Conservation (phyloP, 2,797 vertebrate species). For the Coccyzus lansbergi region DNA sequence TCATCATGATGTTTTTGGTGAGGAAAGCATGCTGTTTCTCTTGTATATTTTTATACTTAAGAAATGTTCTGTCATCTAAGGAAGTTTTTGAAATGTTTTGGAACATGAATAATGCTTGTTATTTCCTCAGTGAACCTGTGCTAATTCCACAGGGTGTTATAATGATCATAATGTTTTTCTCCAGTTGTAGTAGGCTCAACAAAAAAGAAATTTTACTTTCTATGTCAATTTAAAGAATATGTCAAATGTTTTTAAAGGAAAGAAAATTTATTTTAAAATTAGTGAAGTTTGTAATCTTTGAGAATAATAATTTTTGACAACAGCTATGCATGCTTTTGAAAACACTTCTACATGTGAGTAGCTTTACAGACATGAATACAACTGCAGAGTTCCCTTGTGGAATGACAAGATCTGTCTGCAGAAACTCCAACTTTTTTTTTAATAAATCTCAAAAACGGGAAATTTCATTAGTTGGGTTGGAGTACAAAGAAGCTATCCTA, state of each 20-base stretch:
- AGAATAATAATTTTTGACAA: background rate
- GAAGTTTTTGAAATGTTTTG: background rate
- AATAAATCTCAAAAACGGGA: background rate
- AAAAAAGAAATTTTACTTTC: background rate
- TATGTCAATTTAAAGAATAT: background rate
- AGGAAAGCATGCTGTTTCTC: background rate
- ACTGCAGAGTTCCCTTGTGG: background rate
- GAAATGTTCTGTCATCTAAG: background rate
- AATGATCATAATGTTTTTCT: background rate
- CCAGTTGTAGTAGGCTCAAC: background rate
- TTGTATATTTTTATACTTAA: background rate
- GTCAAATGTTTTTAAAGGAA: background rate
- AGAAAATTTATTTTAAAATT: background rate
- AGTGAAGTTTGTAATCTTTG: background rate
- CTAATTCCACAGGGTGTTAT: background rate
- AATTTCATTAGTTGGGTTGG: background rate
- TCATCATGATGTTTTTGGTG: rapidly evolving
- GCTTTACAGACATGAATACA: background rate
- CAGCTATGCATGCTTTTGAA: background rate
- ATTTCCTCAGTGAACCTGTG: background rate
- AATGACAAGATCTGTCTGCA: background rate
- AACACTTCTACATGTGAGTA: background rate
- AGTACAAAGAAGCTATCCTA: background rate
- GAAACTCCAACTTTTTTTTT: background rate
- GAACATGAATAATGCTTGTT: background rate